These are phyloP conservation scores for Drosophila atripex DNA, from an alignment of 2,888 invertebrate genomes.

Conservation along the genomic window DNA sequence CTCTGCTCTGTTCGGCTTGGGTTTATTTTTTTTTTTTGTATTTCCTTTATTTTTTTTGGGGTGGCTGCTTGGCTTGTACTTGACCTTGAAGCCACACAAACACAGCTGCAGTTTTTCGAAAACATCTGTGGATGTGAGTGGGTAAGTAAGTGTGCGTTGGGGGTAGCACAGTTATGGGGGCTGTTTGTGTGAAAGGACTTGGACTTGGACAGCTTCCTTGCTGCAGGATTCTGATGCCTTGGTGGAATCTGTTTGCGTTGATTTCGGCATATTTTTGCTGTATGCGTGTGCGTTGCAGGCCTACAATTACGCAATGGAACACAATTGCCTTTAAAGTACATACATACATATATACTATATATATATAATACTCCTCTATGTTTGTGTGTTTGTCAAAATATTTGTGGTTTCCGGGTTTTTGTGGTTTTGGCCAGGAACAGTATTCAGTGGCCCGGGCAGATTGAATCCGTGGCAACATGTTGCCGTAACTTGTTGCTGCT, in stretches of 20 bases:
- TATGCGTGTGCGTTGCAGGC: conserved; percentile 63
- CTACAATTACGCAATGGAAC: conserved; percentile 63
- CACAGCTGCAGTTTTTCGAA: conserved; percentile 12
- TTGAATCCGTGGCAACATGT: conserved; percentile 64
- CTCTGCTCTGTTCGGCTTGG: conserved; percentile 50
- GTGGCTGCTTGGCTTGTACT: conserved; percentile 68
- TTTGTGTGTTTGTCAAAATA: conserved; percentile 58
- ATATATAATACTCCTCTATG: neutral
- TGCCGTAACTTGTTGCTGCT: conserved; percentile 47
- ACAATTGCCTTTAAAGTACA: conserved; percentile 31
- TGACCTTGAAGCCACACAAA: conserved; percentile 71
- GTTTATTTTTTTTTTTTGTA: conserved; percentile 12
- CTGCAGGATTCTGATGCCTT: conserved; percentile 64
- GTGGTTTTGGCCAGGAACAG: conserved; percentile 51
- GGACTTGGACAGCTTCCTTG: conserved; percentile 43
- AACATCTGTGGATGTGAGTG: conserved; percentile 6
- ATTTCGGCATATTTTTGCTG: conserved; percentile 78
- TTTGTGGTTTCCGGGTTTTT: conserved; percentile 78
- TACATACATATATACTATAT: neutral
- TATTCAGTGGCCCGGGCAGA: conserved; percentile 3
- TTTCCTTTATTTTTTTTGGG: conserved; percentile 28
- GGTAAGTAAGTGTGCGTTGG: conserved; percentile 1
- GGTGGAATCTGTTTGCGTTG: conserved; percentile 79
- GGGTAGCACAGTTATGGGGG: conserved; percentile 53
- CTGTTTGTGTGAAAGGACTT: conserved; percentile 23